A percentile compares a stretch with the other conserved stretches of the same genome.
These are phyloP conservation scores for Dendrolimus punctatus DNA, from an alignment of 1,140 invertebrate species.

Conservation along the genomic window DNA sequence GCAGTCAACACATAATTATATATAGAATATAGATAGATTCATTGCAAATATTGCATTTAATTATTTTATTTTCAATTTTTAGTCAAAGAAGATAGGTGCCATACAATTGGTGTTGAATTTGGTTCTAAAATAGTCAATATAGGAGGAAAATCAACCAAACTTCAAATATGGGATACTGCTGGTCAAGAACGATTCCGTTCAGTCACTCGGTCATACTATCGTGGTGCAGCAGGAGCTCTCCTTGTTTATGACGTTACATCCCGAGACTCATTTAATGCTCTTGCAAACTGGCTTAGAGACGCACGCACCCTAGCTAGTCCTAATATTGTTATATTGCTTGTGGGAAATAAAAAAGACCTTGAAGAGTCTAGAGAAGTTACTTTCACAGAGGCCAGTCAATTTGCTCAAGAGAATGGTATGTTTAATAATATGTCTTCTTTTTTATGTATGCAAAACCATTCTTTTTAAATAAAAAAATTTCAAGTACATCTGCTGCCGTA, in stretches of 20 bases:
- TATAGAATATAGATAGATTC: no score
- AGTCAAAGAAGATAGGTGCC: constrained; percentile 86
- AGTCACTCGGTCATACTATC: constrained; percentile 86
- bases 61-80: constrained; percentile 27
- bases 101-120: constrained; percentile 90
- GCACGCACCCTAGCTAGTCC: constrained; percentile 89
- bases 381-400: constrained; percentile 85
- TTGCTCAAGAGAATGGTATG: constrained; percentile 87
- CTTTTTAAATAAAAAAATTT: constrained; percentile 1
- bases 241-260: constrained; percentile 88
- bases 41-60: background rate
- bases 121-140: constrained; percentile 89
- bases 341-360: constrained; percentile 89
- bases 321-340: constrained; percentile 86
- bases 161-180: constrained; percentile 88
- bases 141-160: constrained; percentile 87
- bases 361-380: constrained; percentile 85
- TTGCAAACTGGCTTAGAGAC: constrained; percentile 88
- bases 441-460: background rate
- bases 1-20: background rate
- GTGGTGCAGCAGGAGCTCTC: constrained; percentile 86
- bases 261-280: constrained; percentile 86
- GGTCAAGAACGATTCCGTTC: constrained; percentile 76
- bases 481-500: no score
- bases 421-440: constrained; percentile 1